Evolutionary conservation across 2,797 vertebrate genomes (phyloP).

Genomic region (Acestrorhynchus altus): DNA sequence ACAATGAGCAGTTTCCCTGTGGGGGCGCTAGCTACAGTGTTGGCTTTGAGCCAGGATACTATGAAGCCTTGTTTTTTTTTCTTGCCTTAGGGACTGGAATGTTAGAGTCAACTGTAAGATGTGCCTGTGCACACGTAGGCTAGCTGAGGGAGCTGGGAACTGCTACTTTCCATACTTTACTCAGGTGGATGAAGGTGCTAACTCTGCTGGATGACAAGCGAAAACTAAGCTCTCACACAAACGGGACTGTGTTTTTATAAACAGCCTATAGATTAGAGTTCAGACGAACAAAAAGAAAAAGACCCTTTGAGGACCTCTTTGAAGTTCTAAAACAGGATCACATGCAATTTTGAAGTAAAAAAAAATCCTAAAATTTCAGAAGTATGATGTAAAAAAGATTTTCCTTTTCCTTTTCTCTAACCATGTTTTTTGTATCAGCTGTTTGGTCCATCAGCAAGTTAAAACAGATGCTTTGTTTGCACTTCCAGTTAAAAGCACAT

Average conservation of each 20-base stretch:
- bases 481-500: background rate
- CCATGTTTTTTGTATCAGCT: background rate
- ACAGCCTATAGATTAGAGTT: background rate
- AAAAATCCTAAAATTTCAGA: too few relatives aligned
- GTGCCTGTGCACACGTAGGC: conserved; percentile 62
- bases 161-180: background rate
- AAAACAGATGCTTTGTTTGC: background rate
- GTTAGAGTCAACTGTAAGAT: conserved; percentile 63
- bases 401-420: too few relatives aligned
- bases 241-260: background rate
- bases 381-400: too few relatives aligned
- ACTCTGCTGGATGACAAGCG: conserved; percentile 1
- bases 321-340: background rate
- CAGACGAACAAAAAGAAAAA: background rate
- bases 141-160: conserved; percentile 21
- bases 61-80: background rate
- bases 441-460: background rate
- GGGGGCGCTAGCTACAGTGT: background rate
- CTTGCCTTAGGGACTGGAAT: conserved; percentile 63
- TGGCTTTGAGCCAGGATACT: conserved; percentile 23
- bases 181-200: background rate
- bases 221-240: background rate
- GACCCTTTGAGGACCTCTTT: background rate
- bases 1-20: background rate
- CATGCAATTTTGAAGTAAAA: background rate